Evolutionary conservation across 2,888 invertebrate species (phyloP).

Genomic region (Uloborus plumipes): DNA sequence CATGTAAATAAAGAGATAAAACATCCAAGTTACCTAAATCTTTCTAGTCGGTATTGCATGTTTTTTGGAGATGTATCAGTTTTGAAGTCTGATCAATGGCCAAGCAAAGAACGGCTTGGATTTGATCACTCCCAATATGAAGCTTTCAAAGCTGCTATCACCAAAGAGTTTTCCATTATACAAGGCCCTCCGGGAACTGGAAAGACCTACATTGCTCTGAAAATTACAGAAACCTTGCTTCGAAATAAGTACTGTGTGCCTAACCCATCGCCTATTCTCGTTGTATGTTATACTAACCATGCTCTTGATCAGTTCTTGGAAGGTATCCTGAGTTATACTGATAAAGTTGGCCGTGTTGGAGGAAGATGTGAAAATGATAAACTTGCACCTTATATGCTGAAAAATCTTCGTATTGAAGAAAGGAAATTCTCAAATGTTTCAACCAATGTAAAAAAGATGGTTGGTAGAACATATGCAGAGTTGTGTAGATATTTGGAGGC

Average conservation of each 20-base stretch:
- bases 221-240: conserved; percentile 80
- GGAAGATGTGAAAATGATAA: conserved; percentile 78
- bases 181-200: conserved; percentile 87
- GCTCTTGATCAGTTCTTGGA: conserved; percentile 88
- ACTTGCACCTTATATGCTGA: conserved; percentile 70
- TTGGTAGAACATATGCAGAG: conserved; percentile 14
- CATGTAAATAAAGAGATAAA: conserved; percentile 71
- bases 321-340: conserved; percentile 77
- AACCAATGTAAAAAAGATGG: neutral
- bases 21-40: conserved; percentile 72
- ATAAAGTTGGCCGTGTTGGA: conserved; percentile 79
- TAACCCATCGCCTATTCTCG: conserved; percentile 76
- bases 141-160: conserved; percentile 80
- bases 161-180: conserved; percentile 76
- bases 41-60: conserved; percentile 38
- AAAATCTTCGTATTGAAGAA: neutral
- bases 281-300: conserved; percentile 88
- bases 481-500: neutral
- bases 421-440: no score
- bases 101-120: conserved; percentile 72
- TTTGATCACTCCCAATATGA: conserved; percentile 75
- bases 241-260: conserved; percentile 36
- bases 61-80: conserved; percentile 15
- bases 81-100: conserved; percentile 72
- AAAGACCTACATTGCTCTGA: conserved; percentile 84